Percentiles rank a stretch among this genome's conserved stretches.
These are phyloP conservation scores for Lemur catta DNA, from an alignment of 2,797 vertebrate genomes.

Conservation along the genomic window DNA sequence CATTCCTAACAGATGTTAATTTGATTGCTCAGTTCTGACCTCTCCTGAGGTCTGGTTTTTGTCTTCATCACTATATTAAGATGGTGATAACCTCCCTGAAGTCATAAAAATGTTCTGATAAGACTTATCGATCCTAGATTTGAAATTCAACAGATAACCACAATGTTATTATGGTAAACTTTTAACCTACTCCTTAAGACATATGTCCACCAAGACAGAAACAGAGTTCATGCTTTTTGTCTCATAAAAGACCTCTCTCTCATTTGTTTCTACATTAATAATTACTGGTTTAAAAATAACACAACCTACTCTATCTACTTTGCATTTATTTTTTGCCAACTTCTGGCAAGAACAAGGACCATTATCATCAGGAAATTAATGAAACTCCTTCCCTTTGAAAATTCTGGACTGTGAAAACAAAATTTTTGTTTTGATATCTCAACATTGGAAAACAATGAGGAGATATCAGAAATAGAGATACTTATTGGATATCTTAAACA, in stretches of 20 bases:
- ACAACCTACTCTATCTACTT: background rate
- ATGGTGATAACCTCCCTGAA: constrained; percentile 64
- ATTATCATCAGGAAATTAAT: constrained; percentile 39
- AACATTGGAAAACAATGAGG: background rate
- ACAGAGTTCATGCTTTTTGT: constrained; percentile 5
- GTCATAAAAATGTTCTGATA: constrained; percentile 69
- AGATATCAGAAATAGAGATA: constrained; percentile 9
- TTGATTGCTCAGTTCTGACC: constrained; percentile 63
- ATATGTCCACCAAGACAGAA: constrained; percentile 28
- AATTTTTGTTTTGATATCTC: background rate
- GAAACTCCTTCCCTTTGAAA: constrained; percentile 31
- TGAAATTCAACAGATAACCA: constrained; percentile 68
- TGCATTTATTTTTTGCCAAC: constrained; percentile 42
- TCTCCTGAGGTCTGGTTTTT: constrained; percentile 69
- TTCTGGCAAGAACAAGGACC: constrained; percentile 7
- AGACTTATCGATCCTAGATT: constrained; percentile 62
- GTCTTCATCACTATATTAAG: constrained; percentile 71
- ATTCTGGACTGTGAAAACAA: background rate
- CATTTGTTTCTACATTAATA: constrained; percentile 45
- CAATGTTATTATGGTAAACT: constrained; percentile 76
- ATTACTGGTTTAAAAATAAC: constrained; percentile 55
- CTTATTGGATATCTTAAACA: background rate
- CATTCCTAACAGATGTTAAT: constrained; percentile 69
- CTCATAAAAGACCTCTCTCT: constrained; percentile 16
- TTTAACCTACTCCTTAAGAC: constrained; percentile 71